Conservation (phyloP, 2,888 invertebrate species). For the Gerris lacustris region DNA sequence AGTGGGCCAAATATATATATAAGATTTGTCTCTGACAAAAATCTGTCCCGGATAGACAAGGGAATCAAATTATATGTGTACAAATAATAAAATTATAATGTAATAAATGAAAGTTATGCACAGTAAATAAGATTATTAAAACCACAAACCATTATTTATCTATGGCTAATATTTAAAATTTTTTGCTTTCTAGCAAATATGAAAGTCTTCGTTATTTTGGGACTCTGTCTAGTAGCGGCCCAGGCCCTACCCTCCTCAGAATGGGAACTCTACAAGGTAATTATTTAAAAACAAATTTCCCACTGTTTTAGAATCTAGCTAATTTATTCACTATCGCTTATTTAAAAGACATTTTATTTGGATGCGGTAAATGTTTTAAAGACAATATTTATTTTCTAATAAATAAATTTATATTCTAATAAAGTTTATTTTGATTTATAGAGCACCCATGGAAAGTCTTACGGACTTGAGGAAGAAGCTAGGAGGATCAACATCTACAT, state of each 20-base stretch:
- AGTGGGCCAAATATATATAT: too few species aligned
- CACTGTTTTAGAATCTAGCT: too few species aligned
- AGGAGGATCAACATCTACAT: conserved; percentile 33
- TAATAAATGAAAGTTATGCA: too few species aligned
- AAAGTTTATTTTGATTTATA: neutral
- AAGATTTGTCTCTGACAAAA: too few species aligned
- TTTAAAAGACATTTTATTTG: too few species aligned
- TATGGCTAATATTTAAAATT: neutral
- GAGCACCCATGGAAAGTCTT: conserved; percentile 5
- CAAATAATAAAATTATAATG: too few species aligned
- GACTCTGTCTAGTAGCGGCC: neutral
- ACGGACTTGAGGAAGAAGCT: conserved; percentile 27
- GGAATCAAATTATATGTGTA: too few species aligned
- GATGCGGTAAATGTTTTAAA: too few species aligned
- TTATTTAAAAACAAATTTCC: neutral
- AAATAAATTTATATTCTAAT: neutral
- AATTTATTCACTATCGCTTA: too few species aligned
- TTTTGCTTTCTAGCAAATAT: neutral
- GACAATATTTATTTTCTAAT: too few species aligned
- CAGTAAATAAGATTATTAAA: too few species aligned
- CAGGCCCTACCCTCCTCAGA: neutral
- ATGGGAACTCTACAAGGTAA: neutral
- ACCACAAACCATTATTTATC: neutral
- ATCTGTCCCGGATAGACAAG: too few species aligned
- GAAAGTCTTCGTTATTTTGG: neutral